Evolutionary conservation across 2,797 vertebrate species (phyloP), one percentile per base, ranked within the genome.

Genomic region (Hoplostethus atlanticus): DNA sequence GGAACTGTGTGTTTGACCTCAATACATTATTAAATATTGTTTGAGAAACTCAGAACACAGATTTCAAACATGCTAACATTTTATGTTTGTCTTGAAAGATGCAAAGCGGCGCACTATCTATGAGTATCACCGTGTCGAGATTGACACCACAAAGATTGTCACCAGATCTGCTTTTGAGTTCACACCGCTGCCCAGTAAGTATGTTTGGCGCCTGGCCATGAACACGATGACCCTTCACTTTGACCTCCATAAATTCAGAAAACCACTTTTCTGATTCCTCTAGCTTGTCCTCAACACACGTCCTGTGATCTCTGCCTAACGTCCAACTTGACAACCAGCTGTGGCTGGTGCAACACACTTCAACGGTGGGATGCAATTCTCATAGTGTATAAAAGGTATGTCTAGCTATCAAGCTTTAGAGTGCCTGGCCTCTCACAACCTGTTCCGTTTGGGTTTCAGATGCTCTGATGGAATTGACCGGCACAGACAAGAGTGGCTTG

Each of bases 391-490:
- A 3, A 55, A 2, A 17, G 21, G 5, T 30, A 8, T n/a, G 10
- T 44, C 10, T 15, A 0, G 13, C 15, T 11, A 6, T 44, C 3
- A 76, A 34, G 12, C n/a, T 2, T 0, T 0, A 12, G 2, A 63
- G n/a, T 64, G 5, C 8, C 44, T 2, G 1, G 34, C 28, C 61
- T 30, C 6, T 71, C 71, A 84, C 38, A 79, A 54, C 79, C 53
- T 68, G 34, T 48, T 74, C n/a, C n/a, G 1, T 34, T 44, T 84
- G 63, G 56, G 8, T 90, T 82, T 1, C 89, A 99, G 98, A 68
- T 99, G 98, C 58, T 99, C 98, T 64, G 96, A 96, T 6, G 97
- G 98, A 6, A 96, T 97, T 28, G 97, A 99, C 76, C 92, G 98
- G 0, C 93, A 98, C 58, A 94, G 97, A 11, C 96, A 98, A 79